Base-by-base conservation (phyloP, 2,888 invertebrate species). In the Orgyia antiqua region DNA sequence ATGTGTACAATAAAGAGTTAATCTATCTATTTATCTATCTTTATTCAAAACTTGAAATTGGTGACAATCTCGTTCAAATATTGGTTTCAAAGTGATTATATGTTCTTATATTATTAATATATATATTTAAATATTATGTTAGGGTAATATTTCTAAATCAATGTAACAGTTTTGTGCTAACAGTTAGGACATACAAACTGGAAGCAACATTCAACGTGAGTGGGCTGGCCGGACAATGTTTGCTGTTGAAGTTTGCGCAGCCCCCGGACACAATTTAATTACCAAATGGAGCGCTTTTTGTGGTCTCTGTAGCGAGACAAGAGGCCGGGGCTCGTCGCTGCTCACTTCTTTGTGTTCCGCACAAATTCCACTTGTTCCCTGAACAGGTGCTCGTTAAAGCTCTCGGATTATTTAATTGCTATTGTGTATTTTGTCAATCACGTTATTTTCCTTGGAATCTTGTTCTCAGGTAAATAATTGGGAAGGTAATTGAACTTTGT, bases 201-300 rank as follows among this genome's bases (percentile, higher is more conserved):
- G n/a, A 62, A 62, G 53, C 59, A 35, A 43, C 47, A 44, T 55
- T 47, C 33, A 41, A 37, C 39, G 33, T 30, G 29, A 47, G 41
- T 20, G 11, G 29, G 11, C 9, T 19, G 7, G 13, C 8, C 49
- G 56, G 44, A n/a, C 56, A 35, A 44, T 73, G 69, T 77, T 76
- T 74, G 68, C 67, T 57, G 42, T 63, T 61, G 47, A 62, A 72
- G 71, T 76, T 74, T 66, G 61, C 59, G 51, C 38, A 36, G 39
- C 61, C 57, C 47, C 50, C 51, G 63, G 76, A 59, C 60, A 53
- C 74, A 68, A 76, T 78, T 76, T 80, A 78, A 80, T 80, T 79
- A 78, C 68, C 75, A 78, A 79, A 79, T 78, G 77, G 78, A 68
- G 59, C 67, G 74, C 68, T 78, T 75, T 75, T 74, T 72, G 76